Conservation (phyloP, 1,140 invertebrate species). For the Ips nitidus region DNA sequence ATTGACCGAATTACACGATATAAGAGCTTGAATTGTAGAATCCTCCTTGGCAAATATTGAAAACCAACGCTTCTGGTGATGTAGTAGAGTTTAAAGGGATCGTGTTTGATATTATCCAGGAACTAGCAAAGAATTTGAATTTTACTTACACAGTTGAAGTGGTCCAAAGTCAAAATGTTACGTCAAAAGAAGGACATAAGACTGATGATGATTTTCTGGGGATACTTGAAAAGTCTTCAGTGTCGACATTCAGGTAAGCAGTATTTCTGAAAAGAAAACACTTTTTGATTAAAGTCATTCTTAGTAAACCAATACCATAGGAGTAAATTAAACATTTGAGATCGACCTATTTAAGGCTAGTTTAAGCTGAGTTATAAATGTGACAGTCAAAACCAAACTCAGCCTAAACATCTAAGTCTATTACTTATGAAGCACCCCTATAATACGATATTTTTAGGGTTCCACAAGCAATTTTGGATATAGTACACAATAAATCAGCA, state of each 20-base stretch:
- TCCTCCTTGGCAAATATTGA: slow-evolving; percentile 81
- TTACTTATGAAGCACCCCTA: too few species aligned
- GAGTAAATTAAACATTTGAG: too few species aligned
- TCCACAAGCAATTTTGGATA: slow-evolving; percentile 51
- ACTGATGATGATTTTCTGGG: slow-evolving; percentile 4
- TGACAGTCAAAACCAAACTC: too few species aligned
- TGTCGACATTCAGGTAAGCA: slow-evolving; percentile 21
- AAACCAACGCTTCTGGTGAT: slow-evolving; percentile 58
- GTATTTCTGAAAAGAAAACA: too few species aligned
- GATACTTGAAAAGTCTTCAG: slow-evolving; percentile 7
- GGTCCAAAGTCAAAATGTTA: slow-evolving; percentile 35
- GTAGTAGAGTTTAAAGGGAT: slow-evolving; percentile 65
- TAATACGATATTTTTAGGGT: slow-evolving; percentile 44
- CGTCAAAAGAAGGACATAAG: not conserved
- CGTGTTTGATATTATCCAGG: slow-evolving; percentile 77
- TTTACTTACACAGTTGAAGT: slow-evolving; percentile 65
- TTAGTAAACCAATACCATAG: too few species aligned
- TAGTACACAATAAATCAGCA: slow-evolving; percentile 57
- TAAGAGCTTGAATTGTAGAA: slow-evolving; percentile 59
- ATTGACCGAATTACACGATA: too few species aligned
- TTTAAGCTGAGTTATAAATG: too few species aligned
- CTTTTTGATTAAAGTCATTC: too few species aligned
- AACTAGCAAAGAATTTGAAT: slow-evolving; percentile 76
- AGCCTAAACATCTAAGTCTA: too few species aligned
- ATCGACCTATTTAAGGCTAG: too few species aligned